Percentiles rank a stretch among this genome's conserved stretches.
These are phyloP conservation scores for Platalea minor DNA, from an alignment of 2,797 vertebrate genomes.

Conservation along the genomic window DNA sequence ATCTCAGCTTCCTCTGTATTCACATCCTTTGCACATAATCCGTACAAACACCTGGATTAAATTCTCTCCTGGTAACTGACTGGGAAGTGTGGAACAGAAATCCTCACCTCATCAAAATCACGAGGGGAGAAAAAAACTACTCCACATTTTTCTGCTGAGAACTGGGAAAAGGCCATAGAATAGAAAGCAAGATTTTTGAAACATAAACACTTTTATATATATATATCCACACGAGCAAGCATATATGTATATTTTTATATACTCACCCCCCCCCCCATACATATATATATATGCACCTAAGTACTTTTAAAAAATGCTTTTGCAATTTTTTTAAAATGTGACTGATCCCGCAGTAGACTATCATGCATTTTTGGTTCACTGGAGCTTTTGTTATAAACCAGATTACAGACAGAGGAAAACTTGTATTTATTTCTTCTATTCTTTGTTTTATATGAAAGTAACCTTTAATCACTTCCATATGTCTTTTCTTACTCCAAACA, in stretches of 20 bases:
- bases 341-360: neutral
- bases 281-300: neutral
- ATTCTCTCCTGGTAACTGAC: conserved; percentile 3
- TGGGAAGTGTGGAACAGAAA: conserved; percentile 32
- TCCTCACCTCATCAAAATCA: conserved; percentile 14
- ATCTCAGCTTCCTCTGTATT: conserved; percentile 1
- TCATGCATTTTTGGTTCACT: neutral
- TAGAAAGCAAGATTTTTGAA: neutral
- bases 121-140: neutral
- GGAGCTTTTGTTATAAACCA: neutral
- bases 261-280: too few species aligned
- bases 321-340: neutral
- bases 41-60: conserved; percentile 38
- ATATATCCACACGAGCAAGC: neutral
- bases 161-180: neutral
- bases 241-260: neutral
- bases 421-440: neutral
- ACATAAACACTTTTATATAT: neutral
- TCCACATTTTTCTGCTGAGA: conserved; percentile 4
- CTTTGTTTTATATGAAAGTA: conserved; percentile 22
- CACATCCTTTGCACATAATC: conserved; percentile 2
- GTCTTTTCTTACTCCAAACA: conserved; percentile 29
- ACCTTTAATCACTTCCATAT: conserved; percentile 45
- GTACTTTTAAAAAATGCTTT: neutral
- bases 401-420: neutral